Evolutionary conservation across 2,797 vertebrate species (phyloP).

Genomic region (Perodicticus potto): DNA sequence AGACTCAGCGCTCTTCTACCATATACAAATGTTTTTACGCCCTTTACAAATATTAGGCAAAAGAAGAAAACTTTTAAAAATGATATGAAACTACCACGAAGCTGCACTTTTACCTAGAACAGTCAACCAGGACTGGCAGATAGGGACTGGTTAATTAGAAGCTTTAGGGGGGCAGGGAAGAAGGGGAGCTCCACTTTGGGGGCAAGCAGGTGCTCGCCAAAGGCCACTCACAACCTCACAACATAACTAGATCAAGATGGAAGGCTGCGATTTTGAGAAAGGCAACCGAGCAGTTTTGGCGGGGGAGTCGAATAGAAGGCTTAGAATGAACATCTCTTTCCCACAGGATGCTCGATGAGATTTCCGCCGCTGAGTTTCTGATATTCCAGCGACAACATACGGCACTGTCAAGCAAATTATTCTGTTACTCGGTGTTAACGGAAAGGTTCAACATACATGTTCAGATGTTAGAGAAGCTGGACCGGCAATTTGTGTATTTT

Average conservation of each 20-base stretch:
- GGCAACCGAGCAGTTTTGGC: background rate
- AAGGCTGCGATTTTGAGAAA: background rate
- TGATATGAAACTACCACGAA: background rate
- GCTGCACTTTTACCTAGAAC: background rate
- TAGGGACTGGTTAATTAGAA: background rate
- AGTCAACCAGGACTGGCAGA: background rate
- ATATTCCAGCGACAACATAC: background rate
- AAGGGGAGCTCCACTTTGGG: background rate
- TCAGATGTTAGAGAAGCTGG: background rate
- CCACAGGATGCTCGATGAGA: background rate
- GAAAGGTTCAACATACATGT: background rate
- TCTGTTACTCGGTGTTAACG: background rate
- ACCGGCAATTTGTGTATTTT: background rate
- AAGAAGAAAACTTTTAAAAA: background rate
- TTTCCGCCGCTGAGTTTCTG: background rate
- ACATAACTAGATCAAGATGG: background rate
- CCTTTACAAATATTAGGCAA: background rate
- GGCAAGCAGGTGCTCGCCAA: conserved; percentile 30
- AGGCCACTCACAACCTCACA: background rate
- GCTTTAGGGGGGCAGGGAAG: background rate
- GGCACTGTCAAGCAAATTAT: background rate
- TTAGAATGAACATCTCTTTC: background rate
- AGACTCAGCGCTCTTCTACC: background rate
- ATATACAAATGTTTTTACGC: background rate
- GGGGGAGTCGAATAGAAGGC: background rate